These are phyloP conservation scores for Peribatodes rhomboidaria DNA, from an alignment of 2,888 invertebrate genomes.

Conservation along the genomic window DNA sequence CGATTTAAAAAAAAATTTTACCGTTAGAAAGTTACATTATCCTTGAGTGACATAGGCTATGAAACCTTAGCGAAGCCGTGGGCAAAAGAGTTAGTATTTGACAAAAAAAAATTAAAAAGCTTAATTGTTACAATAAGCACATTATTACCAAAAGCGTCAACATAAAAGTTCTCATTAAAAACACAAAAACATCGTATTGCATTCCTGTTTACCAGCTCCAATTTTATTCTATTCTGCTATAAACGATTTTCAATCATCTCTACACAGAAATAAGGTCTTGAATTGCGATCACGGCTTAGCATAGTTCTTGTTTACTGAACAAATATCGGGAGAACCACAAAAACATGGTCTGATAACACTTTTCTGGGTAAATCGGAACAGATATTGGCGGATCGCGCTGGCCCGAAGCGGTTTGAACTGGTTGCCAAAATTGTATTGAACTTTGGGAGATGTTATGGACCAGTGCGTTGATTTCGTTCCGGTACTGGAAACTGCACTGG, in stretches of 20 bases:
- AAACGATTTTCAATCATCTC: background rate
- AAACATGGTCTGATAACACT: constrained; percentile 43
- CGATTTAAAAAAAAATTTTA: too few relatives aligned
- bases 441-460: constrained; percentile 12
- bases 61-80: too few relatives aligned
- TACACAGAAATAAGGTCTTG: constrained; percentile 11
- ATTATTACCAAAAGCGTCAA: background rate
- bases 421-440: constrained; percentile 27
- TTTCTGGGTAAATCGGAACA: constrained; percentile 49
- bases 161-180: background rate
- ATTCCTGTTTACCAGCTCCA: constrained; percentile 4
- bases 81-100: too few relatives aligned
- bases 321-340: constrained; percentile 33
- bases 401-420: constrained; percentile 48
- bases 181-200: background rate
- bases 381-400: constrained; percentile 51
- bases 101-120: too few relatives aligned
- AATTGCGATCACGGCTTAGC: constrained; percentile 5
- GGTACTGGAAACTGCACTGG: background rate
- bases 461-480: constrained; percentile 4
- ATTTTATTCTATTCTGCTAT: constrained; percentile 5
- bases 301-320: constrained; percentile 23
- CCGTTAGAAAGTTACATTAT: too few relatives aligned
- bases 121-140: background rate
- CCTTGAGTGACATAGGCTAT: too few relatives aligned